These are phyloP conservation scores for Dunckerocampus dactyliophorus DNA, from an alignment of 2,113 vertebrate species.

Conservation along the genomic window DNA sequence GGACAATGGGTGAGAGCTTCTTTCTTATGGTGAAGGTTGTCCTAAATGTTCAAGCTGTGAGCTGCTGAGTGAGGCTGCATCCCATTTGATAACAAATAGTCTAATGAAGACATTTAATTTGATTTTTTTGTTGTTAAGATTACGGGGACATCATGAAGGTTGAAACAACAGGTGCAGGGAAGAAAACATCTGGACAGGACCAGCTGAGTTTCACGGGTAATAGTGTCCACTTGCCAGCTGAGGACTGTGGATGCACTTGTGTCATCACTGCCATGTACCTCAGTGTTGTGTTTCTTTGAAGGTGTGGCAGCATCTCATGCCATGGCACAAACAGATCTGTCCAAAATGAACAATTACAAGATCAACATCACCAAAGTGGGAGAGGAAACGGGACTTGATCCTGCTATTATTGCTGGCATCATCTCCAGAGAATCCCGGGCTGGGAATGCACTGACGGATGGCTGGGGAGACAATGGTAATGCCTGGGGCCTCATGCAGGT, in stretches of 20 bases:
- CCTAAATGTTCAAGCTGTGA: not conserved
- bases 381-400: not conserved
- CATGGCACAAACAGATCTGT: slow-evolving; percentile 37
- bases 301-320: slow-evolving; percentile 24
- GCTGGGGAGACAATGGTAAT: slow-evolving; percentile 35
- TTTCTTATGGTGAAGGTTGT: too few species aligned
- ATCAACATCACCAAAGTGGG: slow-evolving; percentile 18
- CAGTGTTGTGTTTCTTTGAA: not conserved
- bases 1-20: too few species aligned
- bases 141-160: slow-evolving; percentile 28
- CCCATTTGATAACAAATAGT: too few species aligned
- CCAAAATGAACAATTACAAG: slow-evolving; percentile 31
- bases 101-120: too few species aligned
- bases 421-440: slow-evolving; percentile 61
- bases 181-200: slow-evolving; percentile 27
- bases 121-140: slow-evolving; percentile 9
- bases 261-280: not conserved
- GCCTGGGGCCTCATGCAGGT: slow-evolving; percentile 58
- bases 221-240: not conserved
- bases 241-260: not conserved
- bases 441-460: slow-evolving; percentile 7
- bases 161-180: slow-evolving; percentile 23
- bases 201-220: slow-evolving; percentile 18
- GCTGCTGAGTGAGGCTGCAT: too few species aligned
- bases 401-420: slow-evolving; percentile 58